Base-by-base conservation (phyloP, 2,797 vertebrate genomes). In the Monodelphis domestica region DNA sequence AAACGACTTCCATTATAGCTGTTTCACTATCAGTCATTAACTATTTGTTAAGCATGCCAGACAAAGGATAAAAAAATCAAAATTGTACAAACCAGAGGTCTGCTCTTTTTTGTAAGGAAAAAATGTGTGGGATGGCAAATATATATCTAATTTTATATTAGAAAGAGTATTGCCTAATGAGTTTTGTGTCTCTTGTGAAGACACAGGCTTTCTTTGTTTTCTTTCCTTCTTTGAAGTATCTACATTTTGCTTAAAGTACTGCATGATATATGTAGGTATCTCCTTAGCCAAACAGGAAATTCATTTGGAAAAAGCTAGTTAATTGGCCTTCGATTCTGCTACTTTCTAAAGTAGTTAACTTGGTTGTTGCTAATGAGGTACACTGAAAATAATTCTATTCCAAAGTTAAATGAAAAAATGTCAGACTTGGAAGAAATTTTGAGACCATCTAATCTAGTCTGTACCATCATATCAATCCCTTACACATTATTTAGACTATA, bases 141-240 rank as follows among this genome's bases (percentile, higher is more conserved):
- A 1, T 50, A 53, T 89, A 33, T 53, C 26, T 88, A 88, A 53
- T 63, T 93, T n/a, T 89, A 63, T 51, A 15, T 91, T 92, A 90
- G 91, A 21, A 87, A 54, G 14, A 63, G 53, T 92, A 51, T 90
- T 45, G 91, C 90, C 90, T 15, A 84, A 45, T 59, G 26, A 7
- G 91, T 91, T 93, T 87, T 29, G n/a, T 54, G 21, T 54, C 14
- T 93, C 56, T 55, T 84, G 6, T 70, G 52, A 94, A 92, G 89
- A 63, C 70, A 30, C 56, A 91, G 29, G 11, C 29, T 59, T 59
- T 5, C 12, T 54, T 28, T 95, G 51, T 90, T 94, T 94, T 29
- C 17, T 90, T 95, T 63, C 59, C 51, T 33, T 59, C n/a, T 87
- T 96, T 90, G 88, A 96, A 90, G 53, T 92, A 88, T 45, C 90